Base-by-base conservation (phyloP, 2,797 vertebrate species). In the Astyanax mexicanus region DNA sequence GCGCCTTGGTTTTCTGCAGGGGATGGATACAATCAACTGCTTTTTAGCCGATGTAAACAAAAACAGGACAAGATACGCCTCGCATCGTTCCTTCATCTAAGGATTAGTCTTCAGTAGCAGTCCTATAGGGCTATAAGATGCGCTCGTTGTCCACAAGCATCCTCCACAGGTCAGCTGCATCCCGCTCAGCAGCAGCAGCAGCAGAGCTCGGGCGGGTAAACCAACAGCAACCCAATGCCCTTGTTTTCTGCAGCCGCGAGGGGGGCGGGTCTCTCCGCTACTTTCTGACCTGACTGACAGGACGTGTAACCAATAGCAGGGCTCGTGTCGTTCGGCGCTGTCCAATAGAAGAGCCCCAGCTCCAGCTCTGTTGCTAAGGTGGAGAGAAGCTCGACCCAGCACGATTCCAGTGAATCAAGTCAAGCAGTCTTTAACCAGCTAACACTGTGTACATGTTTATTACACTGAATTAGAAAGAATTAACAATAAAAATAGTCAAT, bases 341-440 rank as follows among this genome's bases (percentile, higher is more conserved):
- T 42, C 83, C 83, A 84, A 84, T 84, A n/a, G 29, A 23, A 72
- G 0, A 32, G 15, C 32, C 17, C 57, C 17, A 32, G 54, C 3
- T 3, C 38, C n/a, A 17, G n/a, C 17, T 6, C 73, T 80, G 83
- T 84, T 82, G 80, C 83, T 79, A 84, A 60, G 80, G 75, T 70
- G 2, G 29, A 69, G 23, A 64, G 61, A 78, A 6, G 23, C 25
- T 32, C 2, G 32, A 2, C 29, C n/a, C n/a, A 32, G 29, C 29
- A 32, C 2, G 29, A 32, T 32, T n/a, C n/a, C n/a, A n/a, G n/a
- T n/a, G n/a, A n/a, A n/a, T n/a, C n/a, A n/a, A n/a, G n/a, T n/a
- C n/a, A n/a, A n/a, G n/a, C n/a, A n/a, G n/a, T n/a, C n/a, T n/a
- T n/a, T n/a, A n/a, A n/a, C n/a, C n/a, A n/a, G n/a, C n/a, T n/a